phyloP scores from a whole-genome alignment of 1,140 invertebrate species.

The Leptinotarsa defecta region DNA sequence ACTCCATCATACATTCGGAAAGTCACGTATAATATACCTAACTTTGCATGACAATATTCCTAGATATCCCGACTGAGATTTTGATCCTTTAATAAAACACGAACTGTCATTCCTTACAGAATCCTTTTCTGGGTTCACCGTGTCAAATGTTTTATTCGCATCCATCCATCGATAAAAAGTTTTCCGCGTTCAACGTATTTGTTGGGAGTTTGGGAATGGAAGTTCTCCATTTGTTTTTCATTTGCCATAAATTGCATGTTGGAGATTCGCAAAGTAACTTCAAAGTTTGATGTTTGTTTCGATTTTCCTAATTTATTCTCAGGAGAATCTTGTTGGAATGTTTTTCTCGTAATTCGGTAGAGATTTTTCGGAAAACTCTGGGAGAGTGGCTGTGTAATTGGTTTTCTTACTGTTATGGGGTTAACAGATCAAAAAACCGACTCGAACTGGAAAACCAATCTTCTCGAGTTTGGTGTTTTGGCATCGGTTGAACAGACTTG shows the following conservation, averaged over 20 bases:
- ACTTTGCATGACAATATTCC: no score
- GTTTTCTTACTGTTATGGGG: neutral
- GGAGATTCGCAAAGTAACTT: slow-evolving; percentile 1
- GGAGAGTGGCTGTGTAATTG: neutral
- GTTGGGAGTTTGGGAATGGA: slow-evolving; percentile 1
- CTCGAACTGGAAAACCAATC: neutral
- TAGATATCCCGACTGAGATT: no score
- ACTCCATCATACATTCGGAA: no score
- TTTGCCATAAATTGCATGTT: neutral
- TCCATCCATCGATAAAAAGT: slow-evolving; percentile 1
- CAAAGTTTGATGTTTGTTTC: slow-evolving; percentile 8
- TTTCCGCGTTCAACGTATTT: neutral
- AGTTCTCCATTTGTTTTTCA: slow-evolving; percentile 15
- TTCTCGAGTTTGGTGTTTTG: no score
- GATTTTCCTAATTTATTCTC: slow-evolving; percentile 10
- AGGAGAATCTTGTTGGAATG: slow-evolving; percentile 9
- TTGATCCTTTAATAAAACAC: no score
- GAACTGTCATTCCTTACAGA: no score
- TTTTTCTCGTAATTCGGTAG: slow-evolving; percentile 3
- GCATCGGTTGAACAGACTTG: no score
- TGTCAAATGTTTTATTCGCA: neutral
- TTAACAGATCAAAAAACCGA: neutral
- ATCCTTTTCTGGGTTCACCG: neutral
- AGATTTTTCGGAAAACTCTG: neutral
- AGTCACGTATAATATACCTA: no score